Evolutionary conservation across 2,797 vertebrate genomes (phyloP).

Genomic region (Peromyscus attwateri): DNA sequence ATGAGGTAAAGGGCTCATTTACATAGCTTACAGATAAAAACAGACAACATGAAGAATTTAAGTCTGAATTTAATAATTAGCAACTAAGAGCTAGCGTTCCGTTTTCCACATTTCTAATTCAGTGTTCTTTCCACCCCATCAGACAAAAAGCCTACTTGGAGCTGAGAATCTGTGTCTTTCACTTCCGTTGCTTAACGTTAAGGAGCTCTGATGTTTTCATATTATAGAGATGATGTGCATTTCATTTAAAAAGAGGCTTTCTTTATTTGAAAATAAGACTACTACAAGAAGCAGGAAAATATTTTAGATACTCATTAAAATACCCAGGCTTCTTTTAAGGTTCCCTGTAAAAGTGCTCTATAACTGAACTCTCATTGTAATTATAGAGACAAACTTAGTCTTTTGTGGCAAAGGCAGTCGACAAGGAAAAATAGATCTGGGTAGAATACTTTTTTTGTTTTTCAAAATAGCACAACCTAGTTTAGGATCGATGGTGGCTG

Average conservation of each 20-base stretch:
- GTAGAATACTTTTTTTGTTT: conserved; percentile 73
- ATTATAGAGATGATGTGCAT: background rate
- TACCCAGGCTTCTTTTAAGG: conserved; percentile 65
- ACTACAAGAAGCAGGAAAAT: conserved; percentile 25
- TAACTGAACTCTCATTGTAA: conserved; percentile 75
- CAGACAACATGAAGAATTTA: conserved; percentile 33
- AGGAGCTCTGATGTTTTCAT: background rate
- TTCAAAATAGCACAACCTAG: conserved; percentile 77
- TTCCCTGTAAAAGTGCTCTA: conserved; percentile 62
- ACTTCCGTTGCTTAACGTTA: background rate
- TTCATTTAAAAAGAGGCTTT: conserved; percentile 15
- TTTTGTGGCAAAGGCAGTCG: conserved; percentile 80
- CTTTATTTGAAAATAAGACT: conserved; percentile 48
- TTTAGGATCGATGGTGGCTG: conserved; percentile 76
- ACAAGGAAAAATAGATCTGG: conserved; percentile 76
- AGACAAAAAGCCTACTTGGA: conserved; percentile 12
- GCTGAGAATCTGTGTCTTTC: background rate
- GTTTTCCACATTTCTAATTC: conserved; percentile 19
- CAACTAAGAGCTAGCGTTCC: background rate
- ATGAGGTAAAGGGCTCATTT: conserved; percentile 37
- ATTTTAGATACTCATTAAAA: conserved; percentile 66
- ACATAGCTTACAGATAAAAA: conserved; percentile 29
- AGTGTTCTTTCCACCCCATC: background rate
- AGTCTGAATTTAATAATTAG: conserved; percentile 58
- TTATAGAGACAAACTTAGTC: conserved; percentile 76